Evolutionary conservation across 2,888 invertebrate genomes (phyloP).

Genomic region (Leptinotarsa haldemani): DNA sequence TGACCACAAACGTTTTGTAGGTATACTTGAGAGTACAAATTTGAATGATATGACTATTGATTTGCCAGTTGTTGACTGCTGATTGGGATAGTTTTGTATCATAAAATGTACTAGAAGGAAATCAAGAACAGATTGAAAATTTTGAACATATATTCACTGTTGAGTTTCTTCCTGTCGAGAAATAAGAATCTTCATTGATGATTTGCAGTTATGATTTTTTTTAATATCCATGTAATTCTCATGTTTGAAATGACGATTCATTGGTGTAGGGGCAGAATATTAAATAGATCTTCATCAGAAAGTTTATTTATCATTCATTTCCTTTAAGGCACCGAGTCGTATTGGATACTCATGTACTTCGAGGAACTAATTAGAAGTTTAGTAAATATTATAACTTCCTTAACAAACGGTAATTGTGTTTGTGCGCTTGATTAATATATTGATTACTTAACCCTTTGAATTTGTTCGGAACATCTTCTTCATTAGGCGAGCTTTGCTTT

Average conservation of each 20-base stretch:
- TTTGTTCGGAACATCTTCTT: constrained; percentile 54
- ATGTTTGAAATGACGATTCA: neutral
- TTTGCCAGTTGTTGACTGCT: too few species aligned
- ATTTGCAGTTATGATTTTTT: neutral
- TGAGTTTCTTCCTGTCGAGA: neutral
- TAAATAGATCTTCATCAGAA: neutral
- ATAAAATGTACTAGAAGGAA: too few species aligned
- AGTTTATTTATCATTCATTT: neutral
- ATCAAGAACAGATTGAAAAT: too few species aligned
- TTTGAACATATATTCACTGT: neutral
- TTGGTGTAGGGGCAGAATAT: neutral
- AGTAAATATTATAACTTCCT: constrained; percentile 65
- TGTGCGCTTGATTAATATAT: constrained; percentile 65
- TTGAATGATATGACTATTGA: too few species aligned
- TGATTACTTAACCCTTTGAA: constrained; percentile 64
- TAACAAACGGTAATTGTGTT: constrained; percentile 65
- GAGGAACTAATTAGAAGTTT: constrained; percentile 65
- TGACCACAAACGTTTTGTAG: too few species aligned
- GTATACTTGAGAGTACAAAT: too few species aligned
- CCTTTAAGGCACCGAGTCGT: constrained; percentile 5
- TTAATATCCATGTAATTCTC: neutral
- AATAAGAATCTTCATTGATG: neutral
- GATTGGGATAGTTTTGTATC: too few species aligned
- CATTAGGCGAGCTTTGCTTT: constrained; percentile 49
- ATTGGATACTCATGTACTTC: constrained; percentile 25